Percentiles rank a stretch among this genome's conserved stretches.
phyloP scores from a whole-genome alignment of 2,113 vertebrate species.

The Cettia cetti region DNA sequence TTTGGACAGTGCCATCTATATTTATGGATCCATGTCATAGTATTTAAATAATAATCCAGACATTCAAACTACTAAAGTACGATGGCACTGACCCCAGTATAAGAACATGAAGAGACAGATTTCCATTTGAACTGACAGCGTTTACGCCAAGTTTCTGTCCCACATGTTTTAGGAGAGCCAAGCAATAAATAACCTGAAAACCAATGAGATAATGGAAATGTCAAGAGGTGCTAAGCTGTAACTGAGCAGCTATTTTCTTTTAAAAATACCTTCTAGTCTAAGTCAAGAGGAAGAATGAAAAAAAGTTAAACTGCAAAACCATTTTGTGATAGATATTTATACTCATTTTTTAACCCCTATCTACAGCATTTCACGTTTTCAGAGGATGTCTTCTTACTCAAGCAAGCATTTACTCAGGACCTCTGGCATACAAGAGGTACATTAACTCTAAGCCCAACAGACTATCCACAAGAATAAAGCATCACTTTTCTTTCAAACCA shows the following conservation, averaged over 20 bases:
- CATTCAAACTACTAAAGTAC: neutral
- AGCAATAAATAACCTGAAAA: conserved; percentile 53
- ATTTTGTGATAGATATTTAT: neutral
- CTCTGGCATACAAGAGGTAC: neutral
- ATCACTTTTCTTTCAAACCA: neutral
- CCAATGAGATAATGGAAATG: conserved; percentile 64
- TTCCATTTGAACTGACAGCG: conserved; percentile 36
- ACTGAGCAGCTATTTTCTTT: conserved; percentile 37
- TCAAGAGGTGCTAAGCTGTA: conserved; percentile 51
- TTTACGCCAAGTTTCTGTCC: conserved; percentile 41
- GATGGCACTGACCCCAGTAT: neutral
- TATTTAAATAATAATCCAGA: conserved; percentile 38
- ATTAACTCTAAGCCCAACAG: neutral
- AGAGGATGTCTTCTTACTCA: neutral
- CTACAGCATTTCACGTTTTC: neutral
- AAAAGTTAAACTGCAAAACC: neutral
- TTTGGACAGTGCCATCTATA: conserved; percentile 6
- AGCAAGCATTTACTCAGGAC: neutral
- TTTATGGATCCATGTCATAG: conserved; percentile 18
- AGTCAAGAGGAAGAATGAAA: conserved; percentile 27
- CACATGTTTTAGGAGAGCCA: neutral
- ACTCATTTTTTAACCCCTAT: neutral
- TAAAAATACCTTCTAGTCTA: conserved; percentile 4
- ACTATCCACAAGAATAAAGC: neutral
- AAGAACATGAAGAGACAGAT: conserved; percentile 25